phyloP scores from a whole-genome alignment of 2,888 invertebrate species.

The Acleris laterana region DNA sequence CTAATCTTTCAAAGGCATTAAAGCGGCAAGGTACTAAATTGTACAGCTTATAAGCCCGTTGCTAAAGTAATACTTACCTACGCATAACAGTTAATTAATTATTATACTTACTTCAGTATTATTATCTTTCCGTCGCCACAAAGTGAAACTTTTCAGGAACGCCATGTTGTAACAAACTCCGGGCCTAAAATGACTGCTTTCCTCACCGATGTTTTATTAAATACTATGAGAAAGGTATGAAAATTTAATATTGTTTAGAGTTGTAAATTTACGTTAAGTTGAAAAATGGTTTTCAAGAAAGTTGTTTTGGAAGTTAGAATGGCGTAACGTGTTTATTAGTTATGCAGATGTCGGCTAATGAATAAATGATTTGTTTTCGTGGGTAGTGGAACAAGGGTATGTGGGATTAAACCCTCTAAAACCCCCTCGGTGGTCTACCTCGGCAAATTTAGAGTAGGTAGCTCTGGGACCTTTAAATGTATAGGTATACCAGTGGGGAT shows the following conservation, averaged over 20 bases:
- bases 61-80: too few relatives aligned
- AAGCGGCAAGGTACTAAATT: too few relatives aligned
- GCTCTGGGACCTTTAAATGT: too few relatives aligned
- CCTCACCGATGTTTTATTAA: background rate
- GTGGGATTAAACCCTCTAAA: too few relatives aligned
- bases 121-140: slow-evolving; percentile 17
- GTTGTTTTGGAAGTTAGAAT: background rate
- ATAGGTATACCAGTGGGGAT: too few relatives aligned
- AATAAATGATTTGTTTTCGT: background rate
- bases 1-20: too few relatives aligned
- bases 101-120: slow-evolving; percentile 9
- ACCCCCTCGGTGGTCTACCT: too few relatives aligned
- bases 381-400: too few relatives aligned
- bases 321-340: background rate
- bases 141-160: background rate
- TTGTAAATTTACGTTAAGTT: background rate
- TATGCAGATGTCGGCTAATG: slow-evolving; percentile 2
- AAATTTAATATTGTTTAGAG: slow-evolving; percentile 21
- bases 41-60: too few relatives aligned
- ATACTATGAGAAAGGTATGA: background rate
- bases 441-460: too few relatives aligned
- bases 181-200: background rate
- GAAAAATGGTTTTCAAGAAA: background rate
- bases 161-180: slow-evolving; percentile 3
- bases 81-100: too few relatives aligned